Conservation (phyloP, 2,797 vertebrate genomes). For the Sphenodon punctatus region DNA sequence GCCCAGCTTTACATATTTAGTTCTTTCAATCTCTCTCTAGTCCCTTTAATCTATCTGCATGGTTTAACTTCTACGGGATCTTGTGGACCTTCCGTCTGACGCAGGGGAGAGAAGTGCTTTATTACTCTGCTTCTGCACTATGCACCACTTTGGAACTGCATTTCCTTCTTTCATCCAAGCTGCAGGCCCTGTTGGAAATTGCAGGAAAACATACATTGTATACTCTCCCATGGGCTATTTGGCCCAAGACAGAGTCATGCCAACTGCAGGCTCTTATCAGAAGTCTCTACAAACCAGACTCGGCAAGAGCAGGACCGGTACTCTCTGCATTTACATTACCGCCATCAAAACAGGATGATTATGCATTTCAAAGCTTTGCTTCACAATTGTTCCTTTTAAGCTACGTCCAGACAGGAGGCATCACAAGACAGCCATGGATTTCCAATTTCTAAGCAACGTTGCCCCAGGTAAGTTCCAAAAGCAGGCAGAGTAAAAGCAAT, state of each 20-base stretch:
- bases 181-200: accelerated
- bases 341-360: background rate
- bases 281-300: background rate
- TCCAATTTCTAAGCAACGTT: no score
- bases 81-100: accelerated
- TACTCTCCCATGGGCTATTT: background rate
- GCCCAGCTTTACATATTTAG: background rate
- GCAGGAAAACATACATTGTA: accelerated
- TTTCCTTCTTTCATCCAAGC: background rate
- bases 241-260: background rate
- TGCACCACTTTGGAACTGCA: background rate
- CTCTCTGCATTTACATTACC: accelerated
- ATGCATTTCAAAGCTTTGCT: background rate
- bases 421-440: no score
- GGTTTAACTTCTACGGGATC: background rate
- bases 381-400: background rate
- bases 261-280: background rate
- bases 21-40: background rate
- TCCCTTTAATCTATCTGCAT: background rate
- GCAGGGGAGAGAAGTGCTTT: background rate
- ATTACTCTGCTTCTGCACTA: background rate
- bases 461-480: no score
- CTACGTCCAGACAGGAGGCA: no score
- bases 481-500: no score
- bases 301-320: background rate